Conservation (phyloP, 1,140 invertebrate genomes). For the Formica exsecta region DNA sequence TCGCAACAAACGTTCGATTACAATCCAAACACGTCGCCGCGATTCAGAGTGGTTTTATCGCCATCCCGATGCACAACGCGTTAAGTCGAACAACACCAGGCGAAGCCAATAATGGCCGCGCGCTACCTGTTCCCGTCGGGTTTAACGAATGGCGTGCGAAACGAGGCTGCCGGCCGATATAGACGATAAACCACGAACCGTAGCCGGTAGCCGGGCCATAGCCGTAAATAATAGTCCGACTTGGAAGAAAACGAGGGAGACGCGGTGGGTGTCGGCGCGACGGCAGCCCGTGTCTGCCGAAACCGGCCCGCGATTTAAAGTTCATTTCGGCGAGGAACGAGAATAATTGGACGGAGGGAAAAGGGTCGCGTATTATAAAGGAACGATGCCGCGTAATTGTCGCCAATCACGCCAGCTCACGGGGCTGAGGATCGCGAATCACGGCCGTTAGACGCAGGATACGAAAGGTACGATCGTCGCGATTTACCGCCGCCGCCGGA, state of each 20-base stretch:
- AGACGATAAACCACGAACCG: slow-evolving; percentile 56
- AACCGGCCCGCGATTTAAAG: slow-evolving; percentile 77
- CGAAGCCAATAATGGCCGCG: slow-evolving; percentile 50
- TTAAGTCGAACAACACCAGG: slow-evolving; percentile 39
- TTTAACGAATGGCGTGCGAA: slow-evolving; percentile 64
- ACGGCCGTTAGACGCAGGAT: slow-evolving; percentile 56
- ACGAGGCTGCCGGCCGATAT: slow-evolving; percentile 49
- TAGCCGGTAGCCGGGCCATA: slow-evolving; percentile 23
- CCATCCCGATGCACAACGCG: slow-evolving; percentile 36
- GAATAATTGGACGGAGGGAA: slow-evolving; percentile 80
- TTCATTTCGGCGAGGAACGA: slow-evolving; percentile 82
- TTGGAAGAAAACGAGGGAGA: slow-evolving; percentile 57
- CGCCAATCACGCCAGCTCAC: slow-evolving; percentile 77
- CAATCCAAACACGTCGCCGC: slow-evolving; percentile 55
- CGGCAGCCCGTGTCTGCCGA: slow-evolving; percentile 42
- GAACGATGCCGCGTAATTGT: slow-evolving; percentile 78
- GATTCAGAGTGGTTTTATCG: slow-evolving; percentile 42
- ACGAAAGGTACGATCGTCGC: slow-evolving; percentile 29
- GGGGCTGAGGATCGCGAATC: slow-evolving; percentile 66
- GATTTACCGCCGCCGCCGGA: slow-evolving; percentile 32
- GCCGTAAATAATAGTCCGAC: slow-evolving; percentile 61
- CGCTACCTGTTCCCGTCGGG: slow-evolving; percentile 58
- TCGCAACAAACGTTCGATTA: slow-evolving; percentile 55
- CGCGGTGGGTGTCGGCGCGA: slow-evolving; percentile 8
- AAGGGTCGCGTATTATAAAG: slow-evolving; percentile 41